A percentile compares a stretch with the other conserved stretches of the same genome.
Conservation (phyloP, 1,140 invertebrate genomes). For the Drosophila tsacasi region DNA sequence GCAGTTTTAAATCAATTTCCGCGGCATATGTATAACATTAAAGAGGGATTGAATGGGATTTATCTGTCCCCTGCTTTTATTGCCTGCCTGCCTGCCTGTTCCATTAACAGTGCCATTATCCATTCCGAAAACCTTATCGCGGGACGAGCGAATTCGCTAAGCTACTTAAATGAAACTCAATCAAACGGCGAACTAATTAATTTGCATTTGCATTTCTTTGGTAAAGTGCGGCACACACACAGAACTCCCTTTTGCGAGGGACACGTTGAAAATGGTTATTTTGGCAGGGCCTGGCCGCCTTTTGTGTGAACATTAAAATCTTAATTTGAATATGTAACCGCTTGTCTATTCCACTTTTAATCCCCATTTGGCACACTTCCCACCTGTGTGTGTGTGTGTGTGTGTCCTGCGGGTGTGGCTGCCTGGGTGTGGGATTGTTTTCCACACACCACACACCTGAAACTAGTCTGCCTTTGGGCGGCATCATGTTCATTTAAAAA, state of each 20-base stretch:
- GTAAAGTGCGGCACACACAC: not conserved
- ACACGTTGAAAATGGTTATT: slow-evolving; percentile 36
- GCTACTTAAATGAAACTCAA: slow-evolving; percentile 53
- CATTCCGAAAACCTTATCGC: slow-evolving; percentile 30
- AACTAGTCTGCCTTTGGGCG: slow-evolving; percentile 22
- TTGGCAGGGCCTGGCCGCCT: slow-evolving; percentile 36
- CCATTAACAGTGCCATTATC: slow-evolving; percentile 36
- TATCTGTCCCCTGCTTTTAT: slow-evolving; percentile 7
- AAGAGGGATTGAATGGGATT: not conserved
- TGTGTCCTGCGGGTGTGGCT: slow-evolving; percentile 29
- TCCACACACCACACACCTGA: slow-evolving; percentile 14
- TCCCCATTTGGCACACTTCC: slow-evolving; percentile 51
- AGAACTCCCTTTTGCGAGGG: not conserved
- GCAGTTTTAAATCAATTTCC: slow-evolving; percentile 8
- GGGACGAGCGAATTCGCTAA: slow-evolving; percentile 29
- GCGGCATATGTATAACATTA: not conserved
- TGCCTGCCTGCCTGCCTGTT: slow-evolving; percentile 5
- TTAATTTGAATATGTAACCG: slow-evolving; percentile 82
- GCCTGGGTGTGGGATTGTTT: slow-evolving; percentile 32
- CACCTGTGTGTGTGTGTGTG: slow-evolving; percentile 2
- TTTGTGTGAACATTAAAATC: slow-evolving; percentile 79
- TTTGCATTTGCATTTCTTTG: slow-evolving; percentile 69
- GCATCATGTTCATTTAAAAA: slow-evolving; percentile 82
- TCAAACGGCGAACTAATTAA: slow-evolving; percentile 65
- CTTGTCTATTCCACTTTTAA: slow-evolving; percentile 75